phyloP scores from a whole-genome alignment of 1,140 invertebrate genomes.

The Batillaria attramentaria region DNA sequence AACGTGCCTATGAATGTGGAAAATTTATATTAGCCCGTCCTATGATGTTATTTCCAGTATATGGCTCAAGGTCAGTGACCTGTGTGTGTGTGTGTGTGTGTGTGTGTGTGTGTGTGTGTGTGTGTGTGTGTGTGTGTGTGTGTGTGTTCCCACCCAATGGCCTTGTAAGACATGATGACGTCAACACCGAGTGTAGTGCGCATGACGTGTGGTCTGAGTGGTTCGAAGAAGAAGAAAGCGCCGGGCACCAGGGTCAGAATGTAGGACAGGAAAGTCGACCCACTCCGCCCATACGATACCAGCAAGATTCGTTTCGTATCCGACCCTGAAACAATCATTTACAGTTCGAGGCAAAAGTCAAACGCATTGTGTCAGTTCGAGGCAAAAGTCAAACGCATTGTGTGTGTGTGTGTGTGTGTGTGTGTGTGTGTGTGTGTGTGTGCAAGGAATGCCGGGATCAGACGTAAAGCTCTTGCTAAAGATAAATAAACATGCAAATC shows the following conservation, averaged over 20 bases:
- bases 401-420: background rate
- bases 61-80: too few relatives aligned
- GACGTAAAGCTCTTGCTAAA: too few relatives aligned
- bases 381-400: too few relatives aligned
- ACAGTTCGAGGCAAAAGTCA: too few relatives aligned
- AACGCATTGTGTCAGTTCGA: too few relatives aligned
- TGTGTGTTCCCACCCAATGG: background rate
- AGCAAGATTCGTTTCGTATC: background rate
- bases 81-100: constrained; percentile 14
- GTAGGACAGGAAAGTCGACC: background rate
- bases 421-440: background rate
- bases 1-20: background rate
- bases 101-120: background rate
- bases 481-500: too few relatives aligned
- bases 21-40: background rate
- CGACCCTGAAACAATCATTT: background rate
- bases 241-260: too few relatives aligned
- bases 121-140: constrained; percentile 22
- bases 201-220: background rate
- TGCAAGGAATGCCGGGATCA: too few relatives aligned
- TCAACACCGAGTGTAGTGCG: background rate
- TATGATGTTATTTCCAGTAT: too few relatives aligned
- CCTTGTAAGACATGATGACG: background rate
- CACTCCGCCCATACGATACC: background rate
- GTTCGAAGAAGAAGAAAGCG: background rate